These are phyloP conservation scores for Euura saliciscinereae DNA, from an alignment of 1,140 invertebrate species.

Conservation along the genomic window DNA sequence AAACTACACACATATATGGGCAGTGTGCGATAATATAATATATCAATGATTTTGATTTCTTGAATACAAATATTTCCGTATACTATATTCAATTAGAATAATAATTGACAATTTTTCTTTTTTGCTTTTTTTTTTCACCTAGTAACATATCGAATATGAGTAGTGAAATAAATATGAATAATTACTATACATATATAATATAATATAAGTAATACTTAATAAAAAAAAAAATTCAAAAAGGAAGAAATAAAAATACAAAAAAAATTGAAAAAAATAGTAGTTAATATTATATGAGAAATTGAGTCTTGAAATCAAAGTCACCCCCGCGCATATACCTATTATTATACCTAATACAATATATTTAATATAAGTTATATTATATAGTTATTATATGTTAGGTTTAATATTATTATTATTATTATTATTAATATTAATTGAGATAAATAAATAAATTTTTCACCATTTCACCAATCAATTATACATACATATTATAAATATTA, in stretches of 20 bases:
- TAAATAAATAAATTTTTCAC: neutral
- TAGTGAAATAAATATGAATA: neutral
- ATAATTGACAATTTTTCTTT: too few relatives aligned
- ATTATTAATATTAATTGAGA: neutral
- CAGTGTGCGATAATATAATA: neutral
- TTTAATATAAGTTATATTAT: neutral
- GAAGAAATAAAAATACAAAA: neutral
- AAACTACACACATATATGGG: too few relatives aligned
- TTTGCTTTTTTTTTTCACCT: too few relatives aligned
- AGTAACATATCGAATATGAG: too few relatives aligned
- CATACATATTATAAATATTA: neutral
- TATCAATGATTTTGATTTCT: neutral
- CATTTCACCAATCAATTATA: neutral
- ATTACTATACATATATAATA: neutral
- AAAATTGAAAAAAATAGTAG: neutral
- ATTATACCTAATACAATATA: neutral
- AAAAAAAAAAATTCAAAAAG: neutral
- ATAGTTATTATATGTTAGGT: neutral
- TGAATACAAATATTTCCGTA: neutral
- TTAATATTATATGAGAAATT: neutral
- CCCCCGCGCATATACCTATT: neutral
- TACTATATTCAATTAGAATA: too few relatives aligned
- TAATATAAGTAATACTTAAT: neutral
- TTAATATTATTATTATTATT: constrained; percentile 1
- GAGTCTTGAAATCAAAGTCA: neutral